These are phyloP conservation scores for Chloroceryle amazona DNA, from an alignment of 2,797 vertebrate genomes.

Conservation along the genomic window DNA sequence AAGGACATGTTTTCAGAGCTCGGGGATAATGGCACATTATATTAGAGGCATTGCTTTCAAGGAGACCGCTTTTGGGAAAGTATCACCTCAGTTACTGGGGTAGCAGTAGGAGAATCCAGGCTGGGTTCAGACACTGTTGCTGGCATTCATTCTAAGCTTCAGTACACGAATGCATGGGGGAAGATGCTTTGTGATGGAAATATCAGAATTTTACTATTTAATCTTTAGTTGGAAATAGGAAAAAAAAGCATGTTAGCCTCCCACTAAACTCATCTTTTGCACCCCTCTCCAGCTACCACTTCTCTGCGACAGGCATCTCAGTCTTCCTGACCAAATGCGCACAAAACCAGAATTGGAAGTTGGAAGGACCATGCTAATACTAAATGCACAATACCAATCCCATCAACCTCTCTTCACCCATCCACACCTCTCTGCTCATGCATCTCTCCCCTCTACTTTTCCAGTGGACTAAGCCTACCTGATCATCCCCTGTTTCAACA, in stretches of 20 bases:
- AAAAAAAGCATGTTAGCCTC: background rate
- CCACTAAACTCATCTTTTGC: background rate
- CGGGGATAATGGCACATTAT: conserved; percentile 19
- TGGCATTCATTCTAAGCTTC: background rate
- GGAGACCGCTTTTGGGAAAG: conserved; percentile 1
- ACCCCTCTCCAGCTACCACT: background rate
- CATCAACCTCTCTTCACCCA: background rate
- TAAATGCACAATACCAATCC: background rate
- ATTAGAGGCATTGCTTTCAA: conserved; percentile 33
- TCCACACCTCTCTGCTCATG: background rate
- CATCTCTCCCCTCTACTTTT: background rate
- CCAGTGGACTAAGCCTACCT: background rate
- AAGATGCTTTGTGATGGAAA: background rate
- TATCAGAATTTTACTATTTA: background rate
- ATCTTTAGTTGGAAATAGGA: background rate
- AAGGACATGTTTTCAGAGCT: conserved; percentile 66
- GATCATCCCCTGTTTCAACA: background rate
- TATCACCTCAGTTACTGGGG: background rate
- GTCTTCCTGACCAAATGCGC: background rate
- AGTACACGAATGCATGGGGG: background rate
- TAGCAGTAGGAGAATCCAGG: background rate
- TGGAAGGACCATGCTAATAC: background rate
- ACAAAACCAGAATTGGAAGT: background rate
- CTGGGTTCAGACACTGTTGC: background rate
- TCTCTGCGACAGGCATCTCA: background rate